phyloP scores from a whole-genome alignment of 2,888 invertebrate genomes.

The Drymonia ruficornis region DNA sequence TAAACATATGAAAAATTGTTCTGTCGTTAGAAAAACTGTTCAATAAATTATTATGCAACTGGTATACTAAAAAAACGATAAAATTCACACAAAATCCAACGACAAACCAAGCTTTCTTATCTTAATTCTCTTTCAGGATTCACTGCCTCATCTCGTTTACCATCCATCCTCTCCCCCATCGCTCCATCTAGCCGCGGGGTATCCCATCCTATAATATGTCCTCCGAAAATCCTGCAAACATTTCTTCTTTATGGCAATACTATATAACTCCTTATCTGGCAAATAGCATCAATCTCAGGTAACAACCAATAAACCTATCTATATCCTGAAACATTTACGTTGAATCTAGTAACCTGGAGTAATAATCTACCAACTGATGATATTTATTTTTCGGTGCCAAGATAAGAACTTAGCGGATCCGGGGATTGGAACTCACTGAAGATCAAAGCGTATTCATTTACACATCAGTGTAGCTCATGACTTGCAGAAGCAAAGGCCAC shows the following conservation, averaged over 20 bases:
- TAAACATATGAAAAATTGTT: no score
- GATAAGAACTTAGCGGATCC: no score
- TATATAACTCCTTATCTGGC: neutral
- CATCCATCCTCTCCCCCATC: neutral
- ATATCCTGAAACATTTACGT: no score
- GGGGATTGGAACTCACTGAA: no score
- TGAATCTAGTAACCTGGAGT: no score
- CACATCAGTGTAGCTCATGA: no score
- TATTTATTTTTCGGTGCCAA: no score
- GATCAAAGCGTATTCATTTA: no score
- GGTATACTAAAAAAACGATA: neutral
- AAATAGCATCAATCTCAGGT: neutral
- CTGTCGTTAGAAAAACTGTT: no score
- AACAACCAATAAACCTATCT: neutral
- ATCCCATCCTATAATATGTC: conserved; percentile 1
- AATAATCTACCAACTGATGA: no score
- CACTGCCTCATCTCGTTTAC: neutral
- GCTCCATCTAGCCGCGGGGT: conserved; percentile 2
- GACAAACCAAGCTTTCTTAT: neutral
- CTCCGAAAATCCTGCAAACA: neutral
- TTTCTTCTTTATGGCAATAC: neutral
- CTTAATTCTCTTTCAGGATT: neutral
- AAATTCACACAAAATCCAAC: neutral
- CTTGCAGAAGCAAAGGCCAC: no score
- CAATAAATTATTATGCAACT: no score